Base-by-base conservation (phyloP, 2,113 vertebrate species). In the Hippocampus guttulatus region DNA sequence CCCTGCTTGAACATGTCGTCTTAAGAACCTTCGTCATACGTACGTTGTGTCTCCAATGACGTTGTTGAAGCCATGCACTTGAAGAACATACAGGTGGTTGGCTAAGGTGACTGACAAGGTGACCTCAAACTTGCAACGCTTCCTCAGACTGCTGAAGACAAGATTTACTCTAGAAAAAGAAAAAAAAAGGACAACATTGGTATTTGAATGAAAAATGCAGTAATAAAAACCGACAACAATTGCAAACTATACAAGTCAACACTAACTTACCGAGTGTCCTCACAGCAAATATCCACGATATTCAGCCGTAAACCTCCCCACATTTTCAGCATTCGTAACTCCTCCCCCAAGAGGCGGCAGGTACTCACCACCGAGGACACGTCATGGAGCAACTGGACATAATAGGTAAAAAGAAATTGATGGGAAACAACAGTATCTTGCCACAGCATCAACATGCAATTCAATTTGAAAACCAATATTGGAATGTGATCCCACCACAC, bases 341-440 rank as follows among this genome's bases (percentile, higher is more conserved):
- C 92, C 70, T 93, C 91, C 11, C 92, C 92, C 58, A 93, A 83
- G 57, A 91, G 88, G 70, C 89, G 89, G 61, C 88, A 89, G 81
- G 76, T 86, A 67, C 90, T 85, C 75, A 91, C 90, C 74, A 88
- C 90, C 83, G 92, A 69, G 63, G 89, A 67, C 2, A 93, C 84
- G 18, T 91, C 87, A 14, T 87, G 90, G 38, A 93, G 89, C 69
- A 93, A 84, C 92, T 93, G 61, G 40, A 45, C 2, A 51, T n/a
- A 75, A 51, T 30, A 47, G 41, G 10, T 74, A 4, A 78, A 5
- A 71, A 30, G n/a, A 30, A 30, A 72, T 9, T 38, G 9, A 1
- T 65, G 1, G 20, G 5, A 23, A 64, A 23, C 2, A 38, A 8
- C 10, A 12, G 11, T 23, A 23, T 20, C 0, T 21, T 18, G 14